Evolutionary conservation across 1,140 invertebrate genomes (phyloP).

Genomic region (Ceratina calcarata): DNA sequence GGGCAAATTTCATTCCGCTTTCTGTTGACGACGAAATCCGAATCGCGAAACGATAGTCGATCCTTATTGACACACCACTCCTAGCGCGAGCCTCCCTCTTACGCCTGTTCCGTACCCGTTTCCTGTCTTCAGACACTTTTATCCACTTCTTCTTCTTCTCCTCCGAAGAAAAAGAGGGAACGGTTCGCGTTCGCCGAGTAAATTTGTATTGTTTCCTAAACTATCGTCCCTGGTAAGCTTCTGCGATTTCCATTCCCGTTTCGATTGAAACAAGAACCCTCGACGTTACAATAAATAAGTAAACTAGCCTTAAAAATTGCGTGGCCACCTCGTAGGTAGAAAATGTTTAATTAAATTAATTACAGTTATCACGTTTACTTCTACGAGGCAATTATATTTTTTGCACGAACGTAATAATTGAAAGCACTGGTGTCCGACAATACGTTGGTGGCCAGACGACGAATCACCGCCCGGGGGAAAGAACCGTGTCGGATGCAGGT

Average conservation of each 20-base stretch:
- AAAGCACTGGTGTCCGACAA: background rate
- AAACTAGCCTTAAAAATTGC: too few species aligned
- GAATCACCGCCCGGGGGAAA: background rate
- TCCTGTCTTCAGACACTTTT: slow-evolving; percentile 4
- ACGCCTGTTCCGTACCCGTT: slow-evolving; percentile 1
- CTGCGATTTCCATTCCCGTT: background rate
- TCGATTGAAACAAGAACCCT: background rate
- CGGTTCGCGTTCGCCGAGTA: background rate
- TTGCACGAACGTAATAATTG: too few species aligned
- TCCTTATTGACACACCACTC: slow-evolving; percentile 58
- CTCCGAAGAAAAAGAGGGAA: too few species aligned
- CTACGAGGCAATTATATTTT: too few species aligned
- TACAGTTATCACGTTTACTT: too few species aligned
- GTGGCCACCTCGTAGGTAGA: too few species aligned
- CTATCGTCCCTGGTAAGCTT: background rate
- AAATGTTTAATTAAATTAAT: too few species aligned
- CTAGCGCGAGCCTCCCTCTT: slow-evolving; percentile 6
- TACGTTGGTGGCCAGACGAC: background rate
- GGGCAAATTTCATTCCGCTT: slow-evolving; percentile 64
- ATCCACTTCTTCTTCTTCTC: background rate
- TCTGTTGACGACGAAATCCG: slow-evolving; percentile 62
- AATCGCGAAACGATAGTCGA: slow-evolving; percentile 59
- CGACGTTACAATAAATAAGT: background rate
- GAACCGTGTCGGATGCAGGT: too few species aligned
- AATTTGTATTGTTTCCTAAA: background rate